These are phyloP conservation scores for Athetis lepigone DNA, from an alignment of 2,888 invertebrate species.

Conservation along the genomic window DNA sequence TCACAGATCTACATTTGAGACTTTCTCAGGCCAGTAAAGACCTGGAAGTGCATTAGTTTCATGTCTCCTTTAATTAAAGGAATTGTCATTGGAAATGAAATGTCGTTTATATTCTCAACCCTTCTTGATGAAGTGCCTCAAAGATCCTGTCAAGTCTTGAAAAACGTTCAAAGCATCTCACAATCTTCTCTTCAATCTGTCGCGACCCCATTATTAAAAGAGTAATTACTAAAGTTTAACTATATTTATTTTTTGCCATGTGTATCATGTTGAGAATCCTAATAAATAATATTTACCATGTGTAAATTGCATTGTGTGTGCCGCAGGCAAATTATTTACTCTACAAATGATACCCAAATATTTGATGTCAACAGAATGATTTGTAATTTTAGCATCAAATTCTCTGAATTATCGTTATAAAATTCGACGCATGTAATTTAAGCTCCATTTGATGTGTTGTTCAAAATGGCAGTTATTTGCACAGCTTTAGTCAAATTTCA, in stretches of 20 bases:
- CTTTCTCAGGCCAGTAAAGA: no score
- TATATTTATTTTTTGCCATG: background rate
- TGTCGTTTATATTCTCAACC: no score
- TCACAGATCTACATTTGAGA: no score
- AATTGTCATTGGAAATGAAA: no score
- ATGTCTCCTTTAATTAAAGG: no score
- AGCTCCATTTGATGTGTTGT: conserved; percentile 9
- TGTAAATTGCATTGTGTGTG: background rate
- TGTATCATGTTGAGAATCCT: background rate
- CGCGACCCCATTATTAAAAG: no score
- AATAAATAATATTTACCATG: background rate
- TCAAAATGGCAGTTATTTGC: conserved; percentile 11
- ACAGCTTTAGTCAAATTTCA: background rate
- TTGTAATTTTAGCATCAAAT: conserved; percentile 31
- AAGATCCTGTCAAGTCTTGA: no score
- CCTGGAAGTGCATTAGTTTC: no score
- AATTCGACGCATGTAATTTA: conserved; percentile 22
- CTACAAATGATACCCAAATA: conserved; percentile 12
- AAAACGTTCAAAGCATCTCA: no score
- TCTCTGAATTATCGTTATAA: conserved; percentile 12
- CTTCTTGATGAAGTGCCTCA: no score
- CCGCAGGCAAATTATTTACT: background rate
- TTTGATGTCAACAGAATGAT: conserved; percentile 30
- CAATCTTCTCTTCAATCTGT: no score
- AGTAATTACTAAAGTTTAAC: no score